Conservation (phyloP, 2,797 vertebrate genomes). For the Parauchenoglanis punctatus region DNA sequence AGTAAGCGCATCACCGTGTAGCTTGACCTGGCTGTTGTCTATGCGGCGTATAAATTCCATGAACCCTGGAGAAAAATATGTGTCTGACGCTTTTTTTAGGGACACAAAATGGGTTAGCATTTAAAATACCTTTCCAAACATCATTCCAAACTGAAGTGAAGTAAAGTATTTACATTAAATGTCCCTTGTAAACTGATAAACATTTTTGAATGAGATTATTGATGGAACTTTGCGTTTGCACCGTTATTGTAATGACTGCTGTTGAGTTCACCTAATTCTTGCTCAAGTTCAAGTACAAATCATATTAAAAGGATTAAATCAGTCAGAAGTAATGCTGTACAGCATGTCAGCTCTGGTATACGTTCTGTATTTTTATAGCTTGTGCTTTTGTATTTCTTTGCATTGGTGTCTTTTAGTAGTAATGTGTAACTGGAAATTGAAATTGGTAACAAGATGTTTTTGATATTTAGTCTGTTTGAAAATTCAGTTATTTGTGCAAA, state of each 20-base stretch:
- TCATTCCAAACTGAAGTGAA: not conserved
- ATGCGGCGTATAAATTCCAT: not conserved
- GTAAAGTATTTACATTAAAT: not conserved
- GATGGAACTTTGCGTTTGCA: not conserved
- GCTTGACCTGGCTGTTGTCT: not conserved
- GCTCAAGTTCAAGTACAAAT: not conserved
- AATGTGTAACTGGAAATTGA: not conserved
- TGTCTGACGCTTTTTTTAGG: not conserved
- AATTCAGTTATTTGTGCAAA: not conserved
- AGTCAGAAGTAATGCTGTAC: not conserved
- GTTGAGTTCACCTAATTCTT: not conserved
- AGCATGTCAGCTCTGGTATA: not conserved
- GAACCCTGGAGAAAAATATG: not conserved
- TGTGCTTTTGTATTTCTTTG: not conserved
- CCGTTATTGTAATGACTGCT: not conserved
- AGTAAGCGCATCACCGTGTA: not conserved
- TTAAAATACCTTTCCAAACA: not conserved
- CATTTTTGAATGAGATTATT: not conserved
- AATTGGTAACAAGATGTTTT: not conserved
- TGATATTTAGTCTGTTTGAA: not conserved
- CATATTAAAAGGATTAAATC: not conserved
- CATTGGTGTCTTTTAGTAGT: not conserved
- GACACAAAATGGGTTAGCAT: not conserved
- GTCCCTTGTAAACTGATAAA: not conserved
- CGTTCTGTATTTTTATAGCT: not conserved